These are phyloP conservation scores for Petromus typicus DNA, from an alignment of 2,113 vertebrate genomes.

Conservation along the genomic window DNA sequence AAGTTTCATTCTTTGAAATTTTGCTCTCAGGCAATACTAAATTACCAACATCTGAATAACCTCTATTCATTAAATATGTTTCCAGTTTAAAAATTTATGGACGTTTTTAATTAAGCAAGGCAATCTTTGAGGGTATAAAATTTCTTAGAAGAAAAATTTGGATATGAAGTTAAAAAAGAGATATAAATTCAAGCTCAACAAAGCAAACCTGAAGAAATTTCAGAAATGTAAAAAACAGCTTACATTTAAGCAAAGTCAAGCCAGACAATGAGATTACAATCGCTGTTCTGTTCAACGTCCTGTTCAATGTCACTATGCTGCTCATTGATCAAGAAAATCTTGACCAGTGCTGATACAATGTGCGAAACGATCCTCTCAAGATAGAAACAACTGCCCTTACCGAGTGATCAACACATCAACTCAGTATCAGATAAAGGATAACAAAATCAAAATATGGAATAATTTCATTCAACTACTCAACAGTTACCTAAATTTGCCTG, in stretches of 20 bases:
- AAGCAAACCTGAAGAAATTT: background rate
- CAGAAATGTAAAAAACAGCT: background rate
- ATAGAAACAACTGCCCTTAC: background rate
- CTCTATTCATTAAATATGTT: background rate
- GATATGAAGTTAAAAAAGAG: background rate
- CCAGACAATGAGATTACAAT: background rate
- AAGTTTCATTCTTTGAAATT: conserved; percentile 35
- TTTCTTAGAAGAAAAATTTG: background rate
- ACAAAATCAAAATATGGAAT: conserved; percentile 27
- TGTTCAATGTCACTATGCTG: background rate
- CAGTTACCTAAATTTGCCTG: conserved; percentile 14
- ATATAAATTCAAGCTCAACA: conserved; percentile 5
- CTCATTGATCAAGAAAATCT: background rate
- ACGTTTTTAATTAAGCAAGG: background rate
- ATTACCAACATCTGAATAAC: conserved; percentile 26
- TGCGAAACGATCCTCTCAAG: background rate
- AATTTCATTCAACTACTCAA: background rate
- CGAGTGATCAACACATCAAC: background rate
- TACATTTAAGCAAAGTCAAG: background rate
- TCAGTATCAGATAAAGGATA: background rate
- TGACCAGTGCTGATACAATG: background rate
- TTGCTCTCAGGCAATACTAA: background rate
- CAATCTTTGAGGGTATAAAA: background rate
- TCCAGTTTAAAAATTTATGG: background rate
- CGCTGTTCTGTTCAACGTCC: background rate